Percentiles rank a stretch among this genome's conserved stretches.
These are phyloP conservation scores for Brachionus plicatilis DNA, from an alignment of 1,140 invertebrate species.

Conservation along the genomic window DNA sequence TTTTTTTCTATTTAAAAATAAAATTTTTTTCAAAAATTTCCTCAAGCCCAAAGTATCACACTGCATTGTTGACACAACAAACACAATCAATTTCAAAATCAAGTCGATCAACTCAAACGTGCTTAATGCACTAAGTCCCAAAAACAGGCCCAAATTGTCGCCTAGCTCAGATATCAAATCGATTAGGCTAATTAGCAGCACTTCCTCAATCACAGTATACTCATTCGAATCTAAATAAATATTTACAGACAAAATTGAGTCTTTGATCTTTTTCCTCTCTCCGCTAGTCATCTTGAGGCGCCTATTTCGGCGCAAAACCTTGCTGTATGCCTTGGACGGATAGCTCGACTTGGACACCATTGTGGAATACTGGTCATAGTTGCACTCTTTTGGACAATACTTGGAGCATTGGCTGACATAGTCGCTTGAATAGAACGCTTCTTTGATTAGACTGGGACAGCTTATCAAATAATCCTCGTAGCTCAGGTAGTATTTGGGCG, in stretches of 20 bases:
- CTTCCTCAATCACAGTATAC: slow-evolving; percentile 1
- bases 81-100: not conserved
- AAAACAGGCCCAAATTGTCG: slow-evolving; percentile 28
- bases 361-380: not conserved
- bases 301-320: not conserved
- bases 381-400: slow-evolving; percentile 11
- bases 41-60: not conserved
- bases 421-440: slow-evolving; percentile 20
- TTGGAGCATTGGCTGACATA: not conserved
- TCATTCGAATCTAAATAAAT: slow-evolving; percentile 20
- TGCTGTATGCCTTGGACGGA: not conserved
- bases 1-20: not conserved
- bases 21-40: not conserved
- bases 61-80: not conserved
- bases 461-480: slow-evolving; percentile 22
- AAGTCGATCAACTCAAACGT: slow-evolving; percentile 22
- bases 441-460: slow-evolving; percentile 12
- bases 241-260: slow-evolving; percentile 10
- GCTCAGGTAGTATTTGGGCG: not conserved
- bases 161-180: slow-evolving; percentile 21
- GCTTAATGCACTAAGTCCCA: slow-evolving; percentile 33
- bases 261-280: not conserved
- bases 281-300: not conserved
- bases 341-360: not conserved
- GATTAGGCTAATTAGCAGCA: not conserved